phyloP scores from a whole-genome alignment of 2,888 invertebrate genomes.

The Drosophila meridionalis region DNA sequence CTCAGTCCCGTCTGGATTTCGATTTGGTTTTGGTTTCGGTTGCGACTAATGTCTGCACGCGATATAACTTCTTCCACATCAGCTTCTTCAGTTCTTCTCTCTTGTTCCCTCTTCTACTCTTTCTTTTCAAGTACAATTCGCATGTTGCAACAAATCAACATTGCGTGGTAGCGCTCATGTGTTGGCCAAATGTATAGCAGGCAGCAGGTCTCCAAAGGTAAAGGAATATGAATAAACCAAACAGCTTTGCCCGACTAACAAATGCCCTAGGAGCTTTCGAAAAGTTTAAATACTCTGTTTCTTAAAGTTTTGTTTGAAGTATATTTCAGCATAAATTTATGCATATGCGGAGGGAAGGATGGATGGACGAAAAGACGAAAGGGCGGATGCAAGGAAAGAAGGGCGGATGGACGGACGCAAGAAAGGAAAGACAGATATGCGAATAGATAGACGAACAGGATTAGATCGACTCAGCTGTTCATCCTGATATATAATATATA shows the following conservation, averaged over 20 bases:
- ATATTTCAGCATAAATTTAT: no score
- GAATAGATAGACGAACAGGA: no score
- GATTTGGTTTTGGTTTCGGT: conserved; percentile 50
- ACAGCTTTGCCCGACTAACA: background rate
- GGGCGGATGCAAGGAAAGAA: background rate
- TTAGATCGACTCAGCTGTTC: background rate
- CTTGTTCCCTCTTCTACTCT: background rate
- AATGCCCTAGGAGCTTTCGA: background rate
- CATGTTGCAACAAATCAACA: conserved; percentile 47
- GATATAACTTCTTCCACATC: conserved; percentile 40
- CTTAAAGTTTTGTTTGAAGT: no score
- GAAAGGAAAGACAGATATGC: no score
- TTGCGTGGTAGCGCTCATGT: conserved; percentile 56
- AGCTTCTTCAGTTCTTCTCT: background rate
- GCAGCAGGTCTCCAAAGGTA: conserved; percentile 18
- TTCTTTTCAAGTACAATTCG: conserved; percentile 66
- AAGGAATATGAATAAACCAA: background rate
- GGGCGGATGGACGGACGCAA: no score
- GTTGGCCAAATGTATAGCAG: conserved; percentile 30
- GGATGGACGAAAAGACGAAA: background rate
- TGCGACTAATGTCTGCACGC: conserved; percentile 72
- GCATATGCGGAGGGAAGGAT: background rate
- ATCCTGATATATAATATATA: no score
- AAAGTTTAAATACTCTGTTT: no score
- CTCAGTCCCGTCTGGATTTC: conserved; percentile 67